A percentile compares a stretch with the other conserved stretches of the same genome.
These are phyloP conservation scores for Sakesphorus luctuosus DNA, from an alignment of 2,113 vertebrate genomes.

Conservation along the genomic window DNA sequence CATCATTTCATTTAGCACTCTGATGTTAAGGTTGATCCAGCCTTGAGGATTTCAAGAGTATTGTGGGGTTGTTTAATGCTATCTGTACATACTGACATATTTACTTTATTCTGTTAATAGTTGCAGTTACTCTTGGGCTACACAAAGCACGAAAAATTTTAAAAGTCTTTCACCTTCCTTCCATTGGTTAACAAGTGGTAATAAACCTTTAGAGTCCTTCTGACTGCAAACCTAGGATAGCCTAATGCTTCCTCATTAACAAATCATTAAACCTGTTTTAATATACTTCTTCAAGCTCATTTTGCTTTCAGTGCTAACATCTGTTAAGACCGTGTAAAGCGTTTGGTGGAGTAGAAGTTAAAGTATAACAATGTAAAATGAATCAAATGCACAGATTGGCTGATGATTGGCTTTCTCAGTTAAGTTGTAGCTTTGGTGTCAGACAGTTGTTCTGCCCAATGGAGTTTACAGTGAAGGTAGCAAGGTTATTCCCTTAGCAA, in stretches of 20 bases:
- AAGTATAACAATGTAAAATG: background rate
- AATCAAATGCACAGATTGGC: background rate
- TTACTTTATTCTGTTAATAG: background rate
- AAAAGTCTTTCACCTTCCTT: background rate
- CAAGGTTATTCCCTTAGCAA: background rate
- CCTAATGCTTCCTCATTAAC: background rate
- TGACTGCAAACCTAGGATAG: background rate
- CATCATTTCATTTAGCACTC: fast-evolving
- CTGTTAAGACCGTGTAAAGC: background rate
- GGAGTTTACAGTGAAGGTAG: background rate
- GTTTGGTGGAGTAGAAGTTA: background rate
- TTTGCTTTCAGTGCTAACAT: background rate
- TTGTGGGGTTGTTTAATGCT: background rate
- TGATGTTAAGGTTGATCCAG: background rate
- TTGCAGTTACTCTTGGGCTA: background rate
- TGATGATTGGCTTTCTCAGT: background rate
- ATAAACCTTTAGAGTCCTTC: background rate
- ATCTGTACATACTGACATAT: background rate
- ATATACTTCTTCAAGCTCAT: background rate
- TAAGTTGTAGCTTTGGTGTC: background rate
- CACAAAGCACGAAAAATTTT: background rate
- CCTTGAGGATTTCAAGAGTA: background rate
- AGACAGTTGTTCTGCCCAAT: background rate
- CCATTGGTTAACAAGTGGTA: background rate
- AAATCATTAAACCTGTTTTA: background rate